phyloP scores from a whole-genome alignment of 1,140 invertebrate species.

The Cydia fagiglandana region DNA sequence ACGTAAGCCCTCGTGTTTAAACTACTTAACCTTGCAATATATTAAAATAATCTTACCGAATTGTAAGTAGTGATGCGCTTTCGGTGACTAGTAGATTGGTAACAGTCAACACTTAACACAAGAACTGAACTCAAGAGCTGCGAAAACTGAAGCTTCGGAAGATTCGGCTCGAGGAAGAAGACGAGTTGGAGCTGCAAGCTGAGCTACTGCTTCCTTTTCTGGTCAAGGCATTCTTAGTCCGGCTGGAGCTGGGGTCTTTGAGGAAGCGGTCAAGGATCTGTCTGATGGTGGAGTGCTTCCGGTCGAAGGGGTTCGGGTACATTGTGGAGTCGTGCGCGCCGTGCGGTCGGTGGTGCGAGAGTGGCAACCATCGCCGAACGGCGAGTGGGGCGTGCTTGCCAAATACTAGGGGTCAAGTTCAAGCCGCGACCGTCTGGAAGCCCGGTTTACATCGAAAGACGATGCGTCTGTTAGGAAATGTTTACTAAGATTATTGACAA shows the following conservation, averaged over 20 bases:
- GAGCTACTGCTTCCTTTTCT: conserved; percentile 66
- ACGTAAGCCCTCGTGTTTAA: neutral
- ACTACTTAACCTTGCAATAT: neutral
- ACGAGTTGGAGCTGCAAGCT: conserved; percentile 37
- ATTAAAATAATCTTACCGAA: conserved; percentile 16
- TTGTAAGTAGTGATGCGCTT: conserved; percentile 11
- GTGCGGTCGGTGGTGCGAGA: conserved; percentile 39
- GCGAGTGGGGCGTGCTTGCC: conserved; percentile 35
- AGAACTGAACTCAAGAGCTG: conserved; percentile 25
- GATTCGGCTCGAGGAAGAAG: conserved; percentile 15
- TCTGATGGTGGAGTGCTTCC: conserved; percentile 85
- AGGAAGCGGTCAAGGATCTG: conserved; percentile 83
- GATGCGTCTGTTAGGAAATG: conserved; percentile 25
- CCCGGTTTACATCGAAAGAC: conserved; percentile 1
- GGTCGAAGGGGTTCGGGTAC: conserved; percentile 87
- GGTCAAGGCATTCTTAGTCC: conserved; percentile 58
- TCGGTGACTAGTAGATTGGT: conserved; percentile 28
- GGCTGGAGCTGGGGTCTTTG: conserved; percentile 61
- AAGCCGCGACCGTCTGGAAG: conserved; percentile 7
- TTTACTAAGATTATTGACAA: neutral
- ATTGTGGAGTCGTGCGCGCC: conserved; percentile 67
- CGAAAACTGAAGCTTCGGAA: conserved; percentile 19
- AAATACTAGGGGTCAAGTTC: conserved; percentile 28
- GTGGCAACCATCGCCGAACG: conserved; percentile 34
- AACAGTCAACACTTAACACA: conserved; percentile 1